These are phyloP conservation scores for Chloroceryle inda DNA, from an alignment of 2,797 vertebrate species.

Conservation along the genomic window DNA sequence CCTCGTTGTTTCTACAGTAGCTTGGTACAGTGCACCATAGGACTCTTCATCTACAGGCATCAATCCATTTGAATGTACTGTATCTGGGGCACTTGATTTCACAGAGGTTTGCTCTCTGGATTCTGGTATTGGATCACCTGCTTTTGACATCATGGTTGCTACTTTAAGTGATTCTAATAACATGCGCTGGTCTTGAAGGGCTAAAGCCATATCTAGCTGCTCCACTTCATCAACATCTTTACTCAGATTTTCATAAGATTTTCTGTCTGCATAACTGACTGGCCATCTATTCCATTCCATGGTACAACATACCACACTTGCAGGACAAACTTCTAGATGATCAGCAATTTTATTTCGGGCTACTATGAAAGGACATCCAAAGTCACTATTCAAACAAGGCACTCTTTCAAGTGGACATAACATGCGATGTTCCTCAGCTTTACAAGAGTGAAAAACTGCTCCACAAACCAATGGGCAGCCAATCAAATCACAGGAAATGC, in stretches of 20 bases:
- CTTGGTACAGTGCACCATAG: constrained; percentile 89
- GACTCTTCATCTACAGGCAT: constrained; percentile 90
- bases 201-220: constrained; percentile 98
- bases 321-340: constrained; percentile 93
- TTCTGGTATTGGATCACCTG: constrained; percentile 82
- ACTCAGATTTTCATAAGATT: constrained; percentile 97
- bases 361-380: constrained; percentile 94
- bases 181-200: constrained; percentile 98
- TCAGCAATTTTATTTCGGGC: constrained; percentile 92
- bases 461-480: constrained; percentile 95
- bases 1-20: constrained; percentile 92
- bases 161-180: constrained; percentile 96
- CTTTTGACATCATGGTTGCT: constrained; percentile 92
- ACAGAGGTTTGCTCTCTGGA: constrained; percentile 83
- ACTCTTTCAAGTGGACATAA: constrained; percentile 94
- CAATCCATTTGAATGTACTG: constrained; percentile 86
- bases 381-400: constrained; percentile 93
- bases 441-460: constrained; percentile 95
- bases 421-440: constrained; percentile 92
- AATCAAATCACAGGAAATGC: constrained; percentile 92
- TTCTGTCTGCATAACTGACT: constrained; percentile 95
- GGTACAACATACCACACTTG: constrained; percentile 97
- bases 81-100: constrained; percentile 80
- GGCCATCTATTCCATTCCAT: constrained; percentile 99
- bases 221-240: constrained; percentile 97